phyloP scores from a whole-genome alignment of 1,140 invertebrate species.

The Homalodisca vitripennis region DNA sequence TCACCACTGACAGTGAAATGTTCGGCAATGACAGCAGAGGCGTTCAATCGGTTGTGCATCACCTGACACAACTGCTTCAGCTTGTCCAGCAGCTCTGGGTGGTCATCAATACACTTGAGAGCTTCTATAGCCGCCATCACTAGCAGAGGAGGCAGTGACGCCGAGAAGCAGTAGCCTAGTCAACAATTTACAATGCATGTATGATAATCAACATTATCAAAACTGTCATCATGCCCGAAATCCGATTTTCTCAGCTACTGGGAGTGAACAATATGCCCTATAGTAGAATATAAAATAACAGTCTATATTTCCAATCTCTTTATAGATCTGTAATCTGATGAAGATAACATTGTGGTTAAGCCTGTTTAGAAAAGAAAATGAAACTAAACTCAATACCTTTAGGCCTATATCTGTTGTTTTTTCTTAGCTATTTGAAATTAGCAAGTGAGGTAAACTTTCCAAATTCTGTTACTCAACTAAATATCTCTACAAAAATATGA shows the following conservation, averaged over 20 bases:
- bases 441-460: too few relatives aligned
- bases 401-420: too few relatives aligned
- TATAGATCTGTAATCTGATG: not conserved
- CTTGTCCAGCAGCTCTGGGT: constrained; percentile 58
- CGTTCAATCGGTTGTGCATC: not conserved
- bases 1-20: not conserved
- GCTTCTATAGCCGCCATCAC: constrained; percentile 81
- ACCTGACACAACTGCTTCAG: not conserved
- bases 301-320: not conserved
- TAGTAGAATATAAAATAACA: not conserved
- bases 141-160: constrained; percentile 90
- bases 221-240: constrained; percentile 19
- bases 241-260: not conserved
- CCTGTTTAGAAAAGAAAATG: too few relatives aligned
- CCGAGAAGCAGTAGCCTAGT: constrained; percentile 93
- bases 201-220: not conserved
- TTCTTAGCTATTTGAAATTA: too few relatives aligned
- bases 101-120: constrained; percentile 70
- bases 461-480: too few relatives aligned
- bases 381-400: too few relatives aligned
- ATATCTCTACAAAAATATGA: too few relatives aligned
- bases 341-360: too few relatives aligned
- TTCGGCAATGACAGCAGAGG: not conserved
- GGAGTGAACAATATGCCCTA: not conserved
- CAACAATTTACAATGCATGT: constrained; percentile 34